Conservation (phyloP, 2,113 vertebrate species). For the Orcinus orca region DNA sequence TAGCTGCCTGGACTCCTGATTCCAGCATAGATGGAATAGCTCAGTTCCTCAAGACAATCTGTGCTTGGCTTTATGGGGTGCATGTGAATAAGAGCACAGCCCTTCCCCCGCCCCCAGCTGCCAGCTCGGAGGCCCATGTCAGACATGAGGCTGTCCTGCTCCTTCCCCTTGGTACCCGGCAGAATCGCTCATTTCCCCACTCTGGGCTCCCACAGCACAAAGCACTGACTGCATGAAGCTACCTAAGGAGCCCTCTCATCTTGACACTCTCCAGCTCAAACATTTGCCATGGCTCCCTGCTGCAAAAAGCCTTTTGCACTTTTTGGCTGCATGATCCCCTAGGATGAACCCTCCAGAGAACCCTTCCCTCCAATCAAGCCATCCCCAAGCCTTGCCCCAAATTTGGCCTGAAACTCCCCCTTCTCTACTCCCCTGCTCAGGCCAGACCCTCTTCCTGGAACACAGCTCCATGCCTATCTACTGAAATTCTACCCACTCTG, state of each 20-base stretch:
- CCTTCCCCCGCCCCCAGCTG: background rate
- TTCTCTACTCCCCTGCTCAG: background rate
- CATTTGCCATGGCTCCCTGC: background rate
- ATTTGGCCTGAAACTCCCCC: background rate
- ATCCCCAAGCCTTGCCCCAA: background rate
- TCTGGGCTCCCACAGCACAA: background rate
- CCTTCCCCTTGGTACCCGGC: background rate
- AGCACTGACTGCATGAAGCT: background rate
- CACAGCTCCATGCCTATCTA: rapidly evolving
- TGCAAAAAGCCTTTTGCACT: background rate
- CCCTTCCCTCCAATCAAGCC: background rate
- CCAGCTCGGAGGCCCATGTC: background rate
- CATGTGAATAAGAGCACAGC: background rate
- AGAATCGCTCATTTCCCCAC: rapidly evolving
- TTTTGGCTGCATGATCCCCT: background rate
- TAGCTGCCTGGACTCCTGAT: background rate
- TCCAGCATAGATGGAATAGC: background rate
- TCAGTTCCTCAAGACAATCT: slow-evolving; percentile 19
- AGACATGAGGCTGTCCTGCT: background rate
- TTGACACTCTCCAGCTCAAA: background rate
- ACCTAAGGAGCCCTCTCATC: background rate
- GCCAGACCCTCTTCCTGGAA: background rate
- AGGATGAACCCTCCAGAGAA: background rate
- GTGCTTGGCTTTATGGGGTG: background rate
- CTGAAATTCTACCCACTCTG: background rate